Base-by-base conservation (phyloP, 2,797 vertebrate species). In the Euphonia xanthogaster region DNA sequence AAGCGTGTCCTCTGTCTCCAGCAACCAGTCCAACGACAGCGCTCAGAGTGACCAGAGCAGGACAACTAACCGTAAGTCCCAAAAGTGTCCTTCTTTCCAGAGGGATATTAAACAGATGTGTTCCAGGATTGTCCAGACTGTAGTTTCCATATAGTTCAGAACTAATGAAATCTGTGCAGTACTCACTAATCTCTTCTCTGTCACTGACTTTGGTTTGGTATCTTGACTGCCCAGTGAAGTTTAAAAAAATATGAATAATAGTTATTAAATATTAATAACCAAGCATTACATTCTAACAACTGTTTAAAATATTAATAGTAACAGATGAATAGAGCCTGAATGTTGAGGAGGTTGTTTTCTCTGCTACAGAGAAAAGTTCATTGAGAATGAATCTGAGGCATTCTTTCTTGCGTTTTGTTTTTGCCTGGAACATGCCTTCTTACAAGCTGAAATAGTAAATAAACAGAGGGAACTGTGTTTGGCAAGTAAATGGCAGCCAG, bases 1-100 rank as follows among this genome's bases (percentile, higher is more conserved):
- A 80, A 99, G 99, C 0, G 98, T 98, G 90, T 99, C 99, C 22
- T 99, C 99, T 0, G 98, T 98, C 73, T 98, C 99, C 97, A 99
- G 99, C 97, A 98, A 98, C 97, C 99, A 99, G 91, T 98, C 99
- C 1, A 98, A 77, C 1, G 98, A 99, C 92, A 98, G 98, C 35
- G 27, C 94, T n/a, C 98, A 98, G 82, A 98, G 98, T 1, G 98
- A 99, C 88, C 98, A 98, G 90, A 97, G 96, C 97, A 97, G 97
- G 63, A 86, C 97, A 16, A 44, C 98, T 35, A 98, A 98, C 77
- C 90, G 99, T 99, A 97, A 99, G 99, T 99, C 58, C 76, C 39
- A n/a, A 9, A 14, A 9, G 12, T 13, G 11, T 3, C 33, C 18
- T 86, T 63, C 48, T 45, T 53, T 50, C 33, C 27, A 8, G 53